Evolutionary conservation across 2,797 vertebrate genomes (phyloP).

Genomic region (Pseudochirops corinnae): DNA sequence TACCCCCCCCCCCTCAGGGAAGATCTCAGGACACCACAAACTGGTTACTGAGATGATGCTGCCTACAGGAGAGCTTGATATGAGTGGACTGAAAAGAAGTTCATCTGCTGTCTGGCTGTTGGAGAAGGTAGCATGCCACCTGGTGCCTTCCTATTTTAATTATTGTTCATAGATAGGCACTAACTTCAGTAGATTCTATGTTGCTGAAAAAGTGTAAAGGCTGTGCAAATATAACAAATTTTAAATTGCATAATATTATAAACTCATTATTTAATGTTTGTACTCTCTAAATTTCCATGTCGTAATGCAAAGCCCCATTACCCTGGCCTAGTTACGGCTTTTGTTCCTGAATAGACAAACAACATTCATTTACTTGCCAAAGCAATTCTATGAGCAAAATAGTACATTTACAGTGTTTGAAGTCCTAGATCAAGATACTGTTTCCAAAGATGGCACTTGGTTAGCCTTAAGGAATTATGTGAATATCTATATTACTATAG

Average conservation of each 20-base stretch:
- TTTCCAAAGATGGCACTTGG: background rate
- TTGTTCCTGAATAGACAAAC: background rate
- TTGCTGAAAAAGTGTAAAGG: background rate
- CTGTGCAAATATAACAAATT: background rate
- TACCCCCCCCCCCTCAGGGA: background rate
- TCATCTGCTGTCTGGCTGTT: background rate
- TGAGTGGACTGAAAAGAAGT: background rate
- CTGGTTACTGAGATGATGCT: background rate
- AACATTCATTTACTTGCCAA: conserved; percentile 14
- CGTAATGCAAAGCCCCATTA: conserved; percentile 8
- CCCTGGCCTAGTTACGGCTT: background rate
- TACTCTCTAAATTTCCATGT: background rate
- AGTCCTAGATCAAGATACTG: conserved; percentile 14
- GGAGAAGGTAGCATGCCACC: background rate
- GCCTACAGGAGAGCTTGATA: background rate
- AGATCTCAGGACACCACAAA: background rate
- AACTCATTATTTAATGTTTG: background rate
- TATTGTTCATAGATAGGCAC: background rate
- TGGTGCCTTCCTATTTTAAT: background rate
- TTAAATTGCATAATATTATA: background rate
- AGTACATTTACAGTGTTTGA: conserved; percentile 4
- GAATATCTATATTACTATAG: background rate
- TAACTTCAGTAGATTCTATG: background rate
- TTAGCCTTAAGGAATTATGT: background rate
- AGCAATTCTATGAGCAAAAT: background rate